Base-by-base conservation (phyloP, 2,888 invertebrate species). In the Diarsia rubi region DNA sequence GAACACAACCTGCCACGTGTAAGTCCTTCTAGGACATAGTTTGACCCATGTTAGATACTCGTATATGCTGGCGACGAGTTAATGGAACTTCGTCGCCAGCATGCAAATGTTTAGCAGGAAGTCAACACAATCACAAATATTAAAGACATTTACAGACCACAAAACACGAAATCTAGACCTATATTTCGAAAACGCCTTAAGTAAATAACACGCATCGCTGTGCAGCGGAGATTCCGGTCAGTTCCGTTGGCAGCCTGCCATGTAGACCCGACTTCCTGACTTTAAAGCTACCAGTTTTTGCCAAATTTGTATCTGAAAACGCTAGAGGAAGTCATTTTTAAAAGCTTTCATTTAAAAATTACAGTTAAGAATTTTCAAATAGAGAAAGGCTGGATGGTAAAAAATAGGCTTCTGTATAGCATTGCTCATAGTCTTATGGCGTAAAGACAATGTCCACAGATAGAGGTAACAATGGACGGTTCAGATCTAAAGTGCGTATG, bases 191-290 rank as follows among this genome's bases (percentile, higher is more conserved):
- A 60, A 80, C 14, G 59, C 45, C 64, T 74, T 70, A 64, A 31
- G 76, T 84, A 78, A 82, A 78, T 83, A 77, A 77, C 69, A 73
- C 82, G 65, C 64, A 71, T 45, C 27, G 47, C 79, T 45, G 69
- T 71, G 37, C 60, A 75, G 52, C 12, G 49, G 37, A 49, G 69
- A 67, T 82, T 73, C 57, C 62, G 75, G 84, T 78, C 74, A 75
- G 47, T 45, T 59, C 31, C 5, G 31, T 60, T 82, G 82, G 84
- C 82, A 75, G 4, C 12, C 12, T 71, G 84, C 82, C 84, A 84
- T 12, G 27, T 76, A 72, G 59, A 62, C 57, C n/a, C 47, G 63
- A 66, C 31, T 67, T 81, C 68, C 74, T 47, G 73, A 75, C 65
- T 81, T 76, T 62, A 72, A 69, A 69, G 52, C 69, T 24, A 49